Conservation (phyloP, 2,797 vertebrate genomes). For the Otolemur crassicaudatus region DNA sequence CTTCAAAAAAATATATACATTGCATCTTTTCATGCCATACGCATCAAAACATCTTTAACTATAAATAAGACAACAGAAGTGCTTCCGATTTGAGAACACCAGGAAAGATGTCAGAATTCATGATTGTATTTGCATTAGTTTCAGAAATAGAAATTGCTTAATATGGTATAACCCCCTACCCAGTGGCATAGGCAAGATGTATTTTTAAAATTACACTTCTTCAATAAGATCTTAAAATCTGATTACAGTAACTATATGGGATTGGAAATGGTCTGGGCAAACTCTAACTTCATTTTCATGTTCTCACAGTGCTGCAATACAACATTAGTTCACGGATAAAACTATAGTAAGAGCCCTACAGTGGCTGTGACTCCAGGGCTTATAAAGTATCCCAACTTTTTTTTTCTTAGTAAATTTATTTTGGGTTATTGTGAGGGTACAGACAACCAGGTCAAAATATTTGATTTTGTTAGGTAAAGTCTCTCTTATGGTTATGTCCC, state of each 20-base stretch:
- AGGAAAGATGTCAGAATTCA: neutral
- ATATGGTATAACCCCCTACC: neutral
- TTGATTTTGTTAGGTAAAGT: too few relatives aligned
- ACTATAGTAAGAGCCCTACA: neutral
- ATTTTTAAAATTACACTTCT: constrained; percentile 3
- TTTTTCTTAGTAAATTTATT: too few relatives aligned
- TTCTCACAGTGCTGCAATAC: neutral
- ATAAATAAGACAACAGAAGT: neutral
- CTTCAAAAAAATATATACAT: too few relatives aligned
- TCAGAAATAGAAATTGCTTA: neutral
- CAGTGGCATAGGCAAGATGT: neutral
- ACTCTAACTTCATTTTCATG: neutral
- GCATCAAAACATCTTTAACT: neutral
- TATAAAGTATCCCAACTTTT: neutral
- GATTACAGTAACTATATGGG: neutral
- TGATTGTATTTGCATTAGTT: neutral
- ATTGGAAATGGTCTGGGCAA: neutral
- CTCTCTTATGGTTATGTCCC: too few relatives aligned
- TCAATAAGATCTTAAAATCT: neutral
- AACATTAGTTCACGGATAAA: neutral
- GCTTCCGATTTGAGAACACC: neutral
- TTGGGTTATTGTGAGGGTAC: too few relatives aligned
- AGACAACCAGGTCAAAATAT: too few relatives aligned
- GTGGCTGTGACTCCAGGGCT: fast-evolving
- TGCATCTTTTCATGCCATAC: neutral